Evolutionary conservation across 2,888 invertebrate genomes (phyloP).

Genomic region (Epicampocera succincta): DNA sequence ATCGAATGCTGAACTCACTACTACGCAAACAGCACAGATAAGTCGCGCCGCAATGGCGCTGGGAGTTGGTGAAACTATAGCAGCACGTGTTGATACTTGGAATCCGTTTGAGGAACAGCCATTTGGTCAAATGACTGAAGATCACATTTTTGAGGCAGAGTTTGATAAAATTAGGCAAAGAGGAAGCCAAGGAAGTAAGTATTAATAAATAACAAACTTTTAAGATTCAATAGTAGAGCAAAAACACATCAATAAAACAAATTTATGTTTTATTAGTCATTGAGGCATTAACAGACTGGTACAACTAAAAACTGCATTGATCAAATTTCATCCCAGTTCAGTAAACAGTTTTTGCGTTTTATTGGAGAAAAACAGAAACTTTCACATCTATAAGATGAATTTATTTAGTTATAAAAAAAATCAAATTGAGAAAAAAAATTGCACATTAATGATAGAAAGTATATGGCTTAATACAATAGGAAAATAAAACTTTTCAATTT

Average conservation of each 20-base stretch:
- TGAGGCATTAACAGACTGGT: too few relatives aligned
- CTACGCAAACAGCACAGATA: conserved; percentile 70
- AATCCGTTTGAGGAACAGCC: conserved; percentile 91
- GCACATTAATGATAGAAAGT: too few relatives aligned
- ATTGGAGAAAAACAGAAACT: too few relatives aligned
- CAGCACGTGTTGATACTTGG: conserved; percentile 85
- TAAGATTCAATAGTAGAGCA: too few relatives aligned
- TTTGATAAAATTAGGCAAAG: conserved; percentile 91
- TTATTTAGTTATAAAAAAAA: too few relatives aligned
- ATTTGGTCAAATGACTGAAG: conserved; percentile 89
- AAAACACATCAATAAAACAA: too few relatives aligned
- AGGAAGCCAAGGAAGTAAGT: conserved; percentile 88
- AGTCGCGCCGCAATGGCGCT: conserved; percentile 66
- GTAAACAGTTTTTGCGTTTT: too few relatives aligned
- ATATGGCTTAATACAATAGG: neutral
- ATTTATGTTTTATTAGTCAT: too few relatives aligned
- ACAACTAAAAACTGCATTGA: too few relatives aligned
- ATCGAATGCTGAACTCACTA: conserved; percentile 79
- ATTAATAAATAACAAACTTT: neutral
- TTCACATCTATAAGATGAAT: too few relatives aligned
- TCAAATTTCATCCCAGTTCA: too few relatives aligned
- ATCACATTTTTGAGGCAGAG: conserved; percentile 91
- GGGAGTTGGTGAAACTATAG: conserved; percentile 63
- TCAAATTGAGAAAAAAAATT: too few relatives aligned
- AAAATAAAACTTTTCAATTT: neutral